Base-by-base conservation (phyloP, 1,140 invertebrate species). In the Aphidius gifuensis region DNA sequence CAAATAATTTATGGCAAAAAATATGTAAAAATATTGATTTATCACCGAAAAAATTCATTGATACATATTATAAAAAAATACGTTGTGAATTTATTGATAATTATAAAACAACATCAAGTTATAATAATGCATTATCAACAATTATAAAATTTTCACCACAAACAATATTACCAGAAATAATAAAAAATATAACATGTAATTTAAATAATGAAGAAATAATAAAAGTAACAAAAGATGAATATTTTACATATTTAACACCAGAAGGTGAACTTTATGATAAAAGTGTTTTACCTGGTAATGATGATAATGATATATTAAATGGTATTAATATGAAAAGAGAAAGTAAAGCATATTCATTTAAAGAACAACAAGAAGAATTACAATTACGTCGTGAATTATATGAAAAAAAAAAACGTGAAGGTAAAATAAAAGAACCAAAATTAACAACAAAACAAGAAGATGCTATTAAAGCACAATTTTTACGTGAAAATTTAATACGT, bases 301-400 rank as follows among this genome's bases (percentile, higher is more conserved):
- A 88, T 56, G 87, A 86, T 60, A 86, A 83, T 65, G 84, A 79
- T 48, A 81, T 84, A 43, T 69, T 86, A 71, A 84, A 85, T 55
- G 86, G 87, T 16, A 90, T 92, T 82, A 98, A 99, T 70, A 86
- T 99, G 72, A 97, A 96, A 80, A 84, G 96, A 47, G 96, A 99
- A 74, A 98, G 93, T 75, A 99, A 98, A 82, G 92, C 89, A 4
- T 99, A 99, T 76, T 96, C 94, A 16, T 97, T 95, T 75, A 96
- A 97, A 75, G 97, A 99, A 69, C 97, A 99, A 76, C 83, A 97
- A 71, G 96, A 97, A 74, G 97, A 98, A 76, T 78, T 97, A 60
- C 92, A 96, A 71, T 79, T 99, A 43, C 83, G 92, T 45, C 89
- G 94, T 67, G 96, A 98, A 83, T 80, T 98, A 8, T 96, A 96